Conservation (phyloP, 1,140 invertebrate species). For the Scaptodrosophila lebanonensis region DNA sequence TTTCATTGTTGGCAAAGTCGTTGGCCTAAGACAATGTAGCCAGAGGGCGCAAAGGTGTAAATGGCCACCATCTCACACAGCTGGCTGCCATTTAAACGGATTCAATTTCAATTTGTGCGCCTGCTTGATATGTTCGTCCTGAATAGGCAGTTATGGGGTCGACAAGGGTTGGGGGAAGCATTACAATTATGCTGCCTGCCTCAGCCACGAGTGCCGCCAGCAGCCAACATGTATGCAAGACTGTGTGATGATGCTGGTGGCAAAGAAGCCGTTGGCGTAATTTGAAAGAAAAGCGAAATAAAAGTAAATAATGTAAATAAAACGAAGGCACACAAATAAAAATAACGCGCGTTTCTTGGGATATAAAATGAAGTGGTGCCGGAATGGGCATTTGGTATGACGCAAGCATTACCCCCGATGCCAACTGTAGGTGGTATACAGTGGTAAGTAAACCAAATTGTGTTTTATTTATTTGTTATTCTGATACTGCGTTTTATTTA, state of each 20-base stretch:
- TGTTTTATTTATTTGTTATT: too few relatives aligned
- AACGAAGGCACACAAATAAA: constrained; percentile 39
- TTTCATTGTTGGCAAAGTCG: too few relatives aligned
- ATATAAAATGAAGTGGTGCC: constrained; percentile 56
- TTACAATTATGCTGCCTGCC: constrained; percentile 27
- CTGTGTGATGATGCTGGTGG: too few relatives aligned
- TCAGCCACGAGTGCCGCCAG: neutral
- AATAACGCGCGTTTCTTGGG: constrained; percentile 42
- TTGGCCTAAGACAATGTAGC: constrained; percentile 10
- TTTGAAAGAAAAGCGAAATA: constrained; percentile 45
- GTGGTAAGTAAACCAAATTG: too few relatives aligned
- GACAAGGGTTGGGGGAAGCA: neutral
- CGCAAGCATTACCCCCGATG: too few relatives aligned
- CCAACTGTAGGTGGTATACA: neutral
- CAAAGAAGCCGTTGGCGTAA: constrained; percentile 53
- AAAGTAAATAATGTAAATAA: constrained; percentile 47
- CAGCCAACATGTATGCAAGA: constrained; percentile 25
- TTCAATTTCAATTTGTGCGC: constrained; percentile 52
- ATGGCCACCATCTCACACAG: constrained; percentile 9
- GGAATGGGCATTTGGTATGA: constrained; percentile 48
- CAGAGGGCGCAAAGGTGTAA: constrained; percentile 7
- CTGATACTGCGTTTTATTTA: too few relatives aligned
- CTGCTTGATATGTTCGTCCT: constrained; percentile 8
- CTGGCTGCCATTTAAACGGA: constrained; percentile 34
- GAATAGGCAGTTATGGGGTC: neutral